Evolutionary conservation across 2,888 invertebrate genomes (phyloP).

Genomic region (Buathra laborator): DNA sequence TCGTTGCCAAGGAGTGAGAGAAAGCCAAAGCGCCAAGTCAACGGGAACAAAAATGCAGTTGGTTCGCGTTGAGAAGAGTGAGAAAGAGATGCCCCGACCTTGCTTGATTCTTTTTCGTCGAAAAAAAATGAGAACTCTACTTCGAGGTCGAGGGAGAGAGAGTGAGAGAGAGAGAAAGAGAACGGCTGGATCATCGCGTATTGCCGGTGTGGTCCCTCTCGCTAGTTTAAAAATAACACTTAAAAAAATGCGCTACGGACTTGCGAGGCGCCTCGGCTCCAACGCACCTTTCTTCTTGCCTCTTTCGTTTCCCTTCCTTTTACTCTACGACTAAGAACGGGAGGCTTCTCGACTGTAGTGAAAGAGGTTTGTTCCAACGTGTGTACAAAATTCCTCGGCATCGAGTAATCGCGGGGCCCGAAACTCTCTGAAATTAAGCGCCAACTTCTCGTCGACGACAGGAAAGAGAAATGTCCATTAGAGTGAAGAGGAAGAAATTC

Average conservation of each 20-base stretch:
- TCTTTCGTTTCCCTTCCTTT: conserved; percentile 1
- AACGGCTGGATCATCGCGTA: conserved; percentile 40
- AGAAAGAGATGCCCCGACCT: conserved; percentile 3
- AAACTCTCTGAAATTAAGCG: conserved; percentile 31
- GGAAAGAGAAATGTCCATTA: conserved; percentile 21
- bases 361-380: conserved; percentile 15
- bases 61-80: neutral
- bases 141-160: conserved; percentile 31
- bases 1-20: neutral
- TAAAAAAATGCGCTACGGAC: conserved; percentile 35
- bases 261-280: conserved; percentile 27
- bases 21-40: neutral
- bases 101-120: conserved; percentile 13
- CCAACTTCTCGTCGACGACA: conserved; percentile 11
- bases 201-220: neutral
- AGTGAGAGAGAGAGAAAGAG: neutral
- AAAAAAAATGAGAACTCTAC: conserved; percentile 35
- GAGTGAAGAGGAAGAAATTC: conserved; percentile 2
- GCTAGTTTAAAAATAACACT: conserved; percentile 51
- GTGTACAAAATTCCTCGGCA: conserved; percentile 16
- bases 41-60: conserved; percentile 20
- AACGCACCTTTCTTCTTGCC: conserved; percentile 11
- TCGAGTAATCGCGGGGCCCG: conserved; percentile 16
- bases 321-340: neutral
- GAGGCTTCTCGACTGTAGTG: neutral